Evolutionary conservation across 2,797 vertebrate species (phyloP).

Genomic region (Tauraco hartlaubi): DNA sequence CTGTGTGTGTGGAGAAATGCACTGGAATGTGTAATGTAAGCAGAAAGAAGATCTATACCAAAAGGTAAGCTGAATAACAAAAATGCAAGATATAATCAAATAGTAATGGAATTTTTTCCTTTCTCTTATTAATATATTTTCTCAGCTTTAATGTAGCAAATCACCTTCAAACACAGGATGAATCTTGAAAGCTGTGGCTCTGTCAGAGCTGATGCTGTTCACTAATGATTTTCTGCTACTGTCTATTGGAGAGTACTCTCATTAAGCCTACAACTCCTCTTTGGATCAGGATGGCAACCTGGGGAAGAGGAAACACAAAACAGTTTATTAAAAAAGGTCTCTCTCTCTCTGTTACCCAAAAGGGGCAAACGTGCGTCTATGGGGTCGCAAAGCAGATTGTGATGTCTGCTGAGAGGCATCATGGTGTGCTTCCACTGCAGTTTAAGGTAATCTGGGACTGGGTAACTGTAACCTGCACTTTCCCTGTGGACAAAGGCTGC

Average conservation of each 20-base stretch:
- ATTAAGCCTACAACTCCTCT: background rate
- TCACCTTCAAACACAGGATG: background rate
- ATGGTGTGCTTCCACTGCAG: background rate
- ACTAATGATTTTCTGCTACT: conserved; percentile 16
- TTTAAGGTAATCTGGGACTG: background rate
- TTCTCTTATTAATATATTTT: conserved; percentile 25
- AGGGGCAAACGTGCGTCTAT: background rate
- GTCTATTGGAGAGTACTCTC: background rate
- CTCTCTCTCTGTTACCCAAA: background rate
- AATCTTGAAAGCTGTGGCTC: background rate
- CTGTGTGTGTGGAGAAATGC: background rate
- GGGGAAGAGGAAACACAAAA: background rate
- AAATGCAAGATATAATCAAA: conserved; percentile 7
- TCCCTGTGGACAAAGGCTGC: background rate
- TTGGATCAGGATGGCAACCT: background rate
- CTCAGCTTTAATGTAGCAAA: background rate
- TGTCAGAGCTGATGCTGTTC: background rate
- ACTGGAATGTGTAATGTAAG: background rate
- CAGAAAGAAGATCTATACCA: background rate
- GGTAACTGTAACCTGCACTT: background rate
- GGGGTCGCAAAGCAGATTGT: background rate
- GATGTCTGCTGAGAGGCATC: background rate
- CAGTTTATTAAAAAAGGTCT: background rate
- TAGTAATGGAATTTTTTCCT: background rate
- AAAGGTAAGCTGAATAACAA: background rate